Conservation (phyloP, 2,797 vertebrate genomes). For the Loriculus beryllinus region DNA sequence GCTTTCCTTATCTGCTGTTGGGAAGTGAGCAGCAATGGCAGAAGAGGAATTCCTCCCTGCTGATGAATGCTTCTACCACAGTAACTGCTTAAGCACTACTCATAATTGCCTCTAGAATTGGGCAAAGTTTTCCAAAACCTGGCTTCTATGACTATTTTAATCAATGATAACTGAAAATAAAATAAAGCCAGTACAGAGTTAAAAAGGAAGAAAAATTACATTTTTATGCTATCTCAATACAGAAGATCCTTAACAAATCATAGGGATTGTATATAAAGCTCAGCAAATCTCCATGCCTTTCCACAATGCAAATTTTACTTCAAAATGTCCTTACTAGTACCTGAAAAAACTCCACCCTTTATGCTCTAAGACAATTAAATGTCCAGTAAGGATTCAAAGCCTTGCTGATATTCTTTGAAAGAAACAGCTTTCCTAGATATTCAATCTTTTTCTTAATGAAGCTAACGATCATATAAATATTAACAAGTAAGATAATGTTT, state of each 20-base stretch:
- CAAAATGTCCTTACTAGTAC: neutral
- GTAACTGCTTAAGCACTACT: neutral
- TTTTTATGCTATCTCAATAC: neutral
- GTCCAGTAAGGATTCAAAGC: neutral
- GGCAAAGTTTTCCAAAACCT: neutral
- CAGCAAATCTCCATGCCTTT: neutral
- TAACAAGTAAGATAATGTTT: neutral
- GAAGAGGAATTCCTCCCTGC: neutral
- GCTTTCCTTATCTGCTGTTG: neutral
- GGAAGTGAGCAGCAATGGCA: neutral
- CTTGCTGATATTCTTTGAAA: neutral
- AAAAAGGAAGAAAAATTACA: neutral
- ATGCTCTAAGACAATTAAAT: neutral
- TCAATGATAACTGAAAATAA: neutral
- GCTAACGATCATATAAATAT: neutral
- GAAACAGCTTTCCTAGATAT: neutral
- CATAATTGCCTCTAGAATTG: neutral
- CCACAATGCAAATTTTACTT: neutral
- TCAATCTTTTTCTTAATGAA: neutral
- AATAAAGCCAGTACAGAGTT: neutral
- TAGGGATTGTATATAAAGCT: neutral
- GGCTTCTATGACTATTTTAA: neutral
- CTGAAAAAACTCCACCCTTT: neutral
- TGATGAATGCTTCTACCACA: rapidly evolving
- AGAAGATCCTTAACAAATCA: neutral